These are phyloP conservation scores for Drosophila nikananu DNA, from an alignment of 1,140 invertebrate genomes.

Conservation along the genomic window DNA sequence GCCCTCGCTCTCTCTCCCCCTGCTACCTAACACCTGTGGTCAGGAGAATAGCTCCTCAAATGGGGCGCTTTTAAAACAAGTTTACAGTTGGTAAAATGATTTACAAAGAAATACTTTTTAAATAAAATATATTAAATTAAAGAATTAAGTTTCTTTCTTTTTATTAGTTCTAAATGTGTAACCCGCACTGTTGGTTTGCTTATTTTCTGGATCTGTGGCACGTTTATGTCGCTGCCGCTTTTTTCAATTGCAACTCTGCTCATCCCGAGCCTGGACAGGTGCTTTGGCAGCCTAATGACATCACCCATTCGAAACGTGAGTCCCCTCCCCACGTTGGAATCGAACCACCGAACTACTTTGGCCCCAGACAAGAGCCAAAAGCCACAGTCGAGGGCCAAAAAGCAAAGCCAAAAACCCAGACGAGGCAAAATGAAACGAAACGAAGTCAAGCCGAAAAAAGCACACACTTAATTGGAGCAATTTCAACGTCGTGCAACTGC, in stretches of 20 bases:
- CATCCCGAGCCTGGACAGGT: conserved; percentile 54
- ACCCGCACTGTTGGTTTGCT: conserved; percentile 26
- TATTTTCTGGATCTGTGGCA: conserved; percentile 46
- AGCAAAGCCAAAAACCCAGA: conserved; percentile 4
- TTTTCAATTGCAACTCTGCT: conserved; percentile 38
- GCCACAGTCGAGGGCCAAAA: conserved; percentile 18
- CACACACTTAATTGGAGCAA: conserved; percentile 75
- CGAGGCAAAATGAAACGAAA: conserved; percentile 13
- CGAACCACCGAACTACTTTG: conserved; percentile 64
- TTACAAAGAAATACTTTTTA: not conserved
- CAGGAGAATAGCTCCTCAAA: not conserved
- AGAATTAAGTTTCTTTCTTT: rapidly evolving
- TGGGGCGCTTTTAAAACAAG: no score
- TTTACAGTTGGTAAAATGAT: no score
- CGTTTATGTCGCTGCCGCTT: conserved; percentile 48
- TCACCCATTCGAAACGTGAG: conserved; percentile 62
- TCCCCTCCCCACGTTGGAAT: conserved; percentile 2
- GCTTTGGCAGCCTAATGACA: conserved; percentile 75
- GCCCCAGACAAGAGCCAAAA: conserved; percentile 20
- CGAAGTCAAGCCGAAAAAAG: conserved; percentile 27
- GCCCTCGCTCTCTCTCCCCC: not conserved
- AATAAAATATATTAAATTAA: not conserved
- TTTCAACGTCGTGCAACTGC: conserved; percentile 80
- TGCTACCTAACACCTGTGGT: not conserved
- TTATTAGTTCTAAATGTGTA: not conserved